Base-by-base conservation (phyloP, 1,140 invertebrate genomes). In the Nymphalis io region DNA sequence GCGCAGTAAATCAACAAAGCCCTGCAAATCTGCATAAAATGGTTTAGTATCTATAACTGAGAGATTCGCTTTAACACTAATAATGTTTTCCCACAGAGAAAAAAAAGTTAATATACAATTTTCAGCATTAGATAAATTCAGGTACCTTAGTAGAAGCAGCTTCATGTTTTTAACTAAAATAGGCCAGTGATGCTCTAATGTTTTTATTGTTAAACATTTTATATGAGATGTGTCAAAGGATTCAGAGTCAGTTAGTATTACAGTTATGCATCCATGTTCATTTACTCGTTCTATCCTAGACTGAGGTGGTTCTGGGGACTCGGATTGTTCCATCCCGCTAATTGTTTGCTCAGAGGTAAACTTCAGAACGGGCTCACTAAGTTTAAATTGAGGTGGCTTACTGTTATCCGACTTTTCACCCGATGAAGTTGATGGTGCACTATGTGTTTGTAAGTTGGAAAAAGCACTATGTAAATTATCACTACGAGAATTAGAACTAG, bases 11-110 rank as follows among this genome's bases (percentile, higher is more conserved):
- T 94, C 92, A 21, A 97, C 95, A 88, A 98, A 95, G 74, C 94
- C 94, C 75, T 97, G 96, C 67, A 98, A 89, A 78, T 97, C 95
- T 18, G 95, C 95, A 88, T 97, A 97, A 85, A 97, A 98, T 4
- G 96, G 95, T 81, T 97, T 96, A 3, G 96, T 97, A 82, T 97
- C 96, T 66, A 97, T 95, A 12, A 97, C 95, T 20, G 96, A 97
- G 21, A 98, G 92, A 92, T 97, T 98, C 13, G 96, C 96, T 89
- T 97, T 97, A 0, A 98, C 96, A 53, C 96, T 97, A 81, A 98
- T 97, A n/a, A 97, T 96, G 70, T 96, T 96, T 82, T 97, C 96
- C 96, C 97, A 98, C 11, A 98, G 89, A 62, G 95, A 94, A 51
- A 98, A 93, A 83, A 98, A 97, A 21, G 96, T 96, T 42, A 97